A percentile compares a stretch with the other conserved stretches of the same genome.
These are phyloP conservation scores for Aelia acuminata DNA, from an alignment of 2,888 invertebrate genomes.

Conservation along the genomic window DNA sequence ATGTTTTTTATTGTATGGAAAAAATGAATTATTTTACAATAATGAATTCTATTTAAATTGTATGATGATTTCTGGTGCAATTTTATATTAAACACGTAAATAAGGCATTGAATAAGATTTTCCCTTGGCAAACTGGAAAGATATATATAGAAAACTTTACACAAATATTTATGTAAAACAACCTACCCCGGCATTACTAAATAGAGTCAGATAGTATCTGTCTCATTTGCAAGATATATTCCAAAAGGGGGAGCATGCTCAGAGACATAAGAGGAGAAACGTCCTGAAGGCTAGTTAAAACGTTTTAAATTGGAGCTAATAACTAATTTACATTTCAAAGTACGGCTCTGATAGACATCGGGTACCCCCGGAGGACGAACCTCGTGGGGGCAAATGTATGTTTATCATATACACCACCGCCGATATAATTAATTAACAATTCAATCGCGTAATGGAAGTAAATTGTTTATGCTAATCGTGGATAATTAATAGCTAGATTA, in stretches of 20 bases:
- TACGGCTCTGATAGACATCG: slow-evolving; percentile 14
- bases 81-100: not conserved
- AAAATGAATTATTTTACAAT: too few relatives aligned
- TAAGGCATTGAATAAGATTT: not conserved
- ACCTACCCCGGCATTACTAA: slow-evolving; percentile 3
- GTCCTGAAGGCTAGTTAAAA: slow-evolving; percentile 14
- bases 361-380: not conserved
- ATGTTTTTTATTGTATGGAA: too few relatives aligned
- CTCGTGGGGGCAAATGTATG: not conserved
- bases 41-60: too few relatives aligned
- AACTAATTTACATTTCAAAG: slow-evolving; percentile 43
- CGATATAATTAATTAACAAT: slow-evolving; percentile 25
- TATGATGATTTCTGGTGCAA: too few relatives aligned
- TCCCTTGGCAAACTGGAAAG: not conserved
- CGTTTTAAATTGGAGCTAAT: slow-evolving; percentile 24
- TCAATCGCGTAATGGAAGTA: slow-evolving; percentile 31
- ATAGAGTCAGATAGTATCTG: not conserved
- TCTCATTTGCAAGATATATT: slow-evolving; percentile 34
- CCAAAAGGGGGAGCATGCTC: not conserved
- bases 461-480: slow-evolving; percentile 5
- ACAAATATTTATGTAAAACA: slow-evolving; percentile 16
- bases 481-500: slow-evolving; percentile 29
- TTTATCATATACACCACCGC: slow-evolving; percentile 13
- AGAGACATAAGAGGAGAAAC: not conserved
- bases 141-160: not conserved